Evolutionary conservation across 2,113 vertebrate genomes (phyloP).

Genomic region (Myotis davidii): DNA sequence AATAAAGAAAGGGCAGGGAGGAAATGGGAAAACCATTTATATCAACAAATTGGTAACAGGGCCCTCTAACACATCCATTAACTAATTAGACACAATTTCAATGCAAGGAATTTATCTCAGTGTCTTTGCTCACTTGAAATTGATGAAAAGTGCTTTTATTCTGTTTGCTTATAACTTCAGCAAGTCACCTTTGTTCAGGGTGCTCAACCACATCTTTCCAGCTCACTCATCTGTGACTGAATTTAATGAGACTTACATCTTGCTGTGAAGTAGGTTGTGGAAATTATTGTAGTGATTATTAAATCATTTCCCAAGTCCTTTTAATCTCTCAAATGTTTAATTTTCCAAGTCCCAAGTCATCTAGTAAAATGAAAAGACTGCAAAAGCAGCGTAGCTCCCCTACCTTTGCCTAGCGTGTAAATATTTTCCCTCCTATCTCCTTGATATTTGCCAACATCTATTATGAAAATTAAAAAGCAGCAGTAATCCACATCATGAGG

Average conservation of each 20-base stretch:
- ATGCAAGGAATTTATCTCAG: conserved; percentile 31
- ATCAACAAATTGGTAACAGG: conserved; percentile 49
- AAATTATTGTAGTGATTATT: conserved; percentile 76
- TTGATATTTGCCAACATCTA: conserved; percentile 38
- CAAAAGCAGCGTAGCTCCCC: background rate
- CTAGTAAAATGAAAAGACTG: conserved; percentile 65
- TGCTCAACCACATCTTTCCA: background rate
- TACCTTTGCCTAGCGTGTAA: background rate
- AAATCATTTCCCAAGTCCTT: conserved; percentile 71
- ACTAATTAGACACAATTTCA: conserved; percentile 67
- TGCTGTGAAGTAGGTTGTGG: conserved; percentile 63
- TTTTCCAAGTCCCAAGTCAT: conserved; percentile 70
- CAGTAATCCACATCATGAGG: background rate
- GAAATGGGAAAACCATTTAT: conserved; percentile 61
- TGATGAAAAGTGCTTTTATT: conserved; percentile 60
- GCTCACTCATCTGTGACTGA: conserved; percentile 67
- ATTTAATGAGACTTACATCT: conserved; percentile 76
- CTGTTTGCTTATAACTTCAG: conserved; percentile 52
- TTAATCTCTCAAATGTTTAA: conserved; percentile 75
- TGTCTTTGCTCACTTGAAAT: conserved; percentile 39
- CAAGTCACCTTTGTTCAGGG: conserved; percentile 56
- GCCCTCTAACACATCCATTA: conserved; percentile 55
- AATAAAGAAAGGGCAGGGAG: conserved; percentile 21
- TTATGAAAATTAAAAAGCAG: conserved; percentile 67
- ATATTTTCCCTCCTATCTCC: background rate